phyloP scores from a whole-genome alignment of 2,888 invertebrate genomes.

The Drosophila recens region DNA sequence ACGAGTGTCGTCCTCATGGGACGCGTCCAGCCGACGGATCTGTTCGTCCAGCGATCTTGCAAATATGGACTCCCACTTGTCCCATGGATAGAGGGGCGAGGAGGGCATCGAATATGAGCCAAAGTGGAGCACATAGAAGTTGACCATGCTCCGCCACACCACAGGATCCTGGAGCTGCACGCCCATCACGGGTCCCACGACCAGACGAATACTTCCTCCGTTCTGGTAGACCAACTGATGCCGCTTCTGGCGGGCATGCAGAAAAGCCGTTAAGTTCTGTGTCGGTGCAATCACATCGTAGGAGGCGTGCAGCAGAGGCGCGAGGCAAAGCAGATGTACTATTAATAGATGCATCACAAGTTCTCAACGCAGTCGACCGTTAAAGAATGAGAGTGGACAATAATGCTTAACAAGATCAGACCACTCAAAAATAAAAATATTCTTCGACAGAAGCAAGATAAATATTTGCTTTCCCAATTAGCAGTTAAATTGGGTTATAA shows the following conservation, averaged over 20 bases:
- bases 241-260: slow-evolving; percentile 61
- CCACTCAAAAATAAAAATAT: not conserved
- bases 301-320: slow-evolving; percentile 30
- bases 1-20: slow-evolving; percentile 77
- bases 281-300: slow-evolving; percentile 38
- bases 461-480: slow-evolving; percentile 49
- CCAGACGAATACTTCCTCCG: slow-evolving; percentile 57
- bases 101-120: slow-evolving; percentile 79
- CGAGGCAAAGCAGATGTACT: slow-evolving; percentile 26
- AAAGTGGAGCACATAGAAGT: slow-evolving; percentile 73
- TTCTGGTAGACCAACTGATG: slow-evolving; percentile 58
- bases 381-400: slow-evolving; percentile 22
- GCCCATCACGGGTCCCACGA: slow-evolving; percentile 73
- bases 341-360: slow-evolving; percentile 28
- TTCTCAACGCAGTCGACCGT: not conserved
- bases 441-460: slow-evolving; percentile 1
- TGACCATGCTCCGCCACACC: slow-evolving; percentile 77
- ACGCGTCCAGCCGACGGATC: slow-evolving; percentile 52
- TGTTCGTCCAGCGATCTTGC: slow-evolving; percentile 67
- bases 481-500: slow-evolving; percentile 57
- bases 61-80: slow-evolving; percentile 81
- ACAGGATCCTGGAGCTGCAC: slow-evolving; percentile 76
- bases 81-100: slow-evolving; percentile 79
- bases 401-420: slow-evolving; percentile 5
- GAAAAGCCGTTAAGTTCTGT: slow-evolving; percentile 56